phyloP scores from a whole-genome alignment of 2,113 vertebrate genomes.

The Engraulis encrasicolus region DNA sequence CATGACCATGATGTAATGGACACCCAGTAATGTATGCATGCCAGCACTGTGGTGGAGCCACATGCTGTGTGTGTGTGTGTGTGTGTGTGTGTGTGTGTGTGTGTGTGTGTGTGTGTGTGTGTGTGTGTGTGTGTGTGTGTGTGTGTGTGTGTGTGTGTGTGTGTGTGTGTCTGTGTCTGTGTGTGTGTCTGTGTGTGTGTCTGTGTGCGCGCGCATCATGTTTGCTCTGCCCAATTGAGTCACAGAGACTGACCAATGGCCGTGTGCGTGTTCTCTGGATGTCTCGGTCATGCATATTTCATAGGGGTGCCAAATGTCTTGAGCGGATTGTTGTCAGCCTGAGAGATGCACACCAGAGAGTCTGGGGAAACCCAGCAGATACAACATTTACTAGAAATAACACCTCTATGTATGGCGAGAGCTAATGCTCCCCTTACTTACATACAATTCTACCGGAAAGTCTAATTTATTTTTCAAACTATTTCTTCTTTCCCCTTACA shows the following conservation, averaged over 20 bases:
- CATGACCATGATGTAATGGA: not conserved
- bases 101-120: not conserved
- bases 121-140: not conserved
- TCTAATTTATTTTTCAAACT: no score
- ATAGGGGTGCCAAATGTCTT: slow-evolving; percentile 44
- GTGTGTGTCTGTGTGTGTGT: not conserved
- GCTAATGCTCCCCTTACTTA: no score
- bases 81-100: not conserved
- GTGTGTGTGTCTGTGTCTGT: not conserved
- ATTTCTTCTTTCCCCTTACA: no score
- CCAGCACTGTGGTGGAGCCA: no score
- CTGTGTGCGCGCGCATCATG: not conserved
- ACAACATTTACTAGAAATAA: not conserved
- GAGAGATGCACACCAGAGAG: not conserved
- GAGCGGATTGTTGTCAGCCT: slow-evolving; percentile 22
- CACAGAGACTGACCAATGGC: not conserved
- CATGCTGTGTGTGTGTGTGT: not conserved
- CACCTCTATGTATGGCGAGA: not conserved
- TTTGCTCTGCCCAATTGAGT: not conserved
- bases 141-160: not conserved
- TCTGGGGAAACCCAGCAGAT: not conserved
- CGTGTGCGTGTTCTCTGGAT: not conserved
- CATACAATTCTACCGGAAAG: no score
- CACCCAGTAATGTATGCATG: no score
- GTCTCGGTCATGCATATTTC: slow-evolving; percentile 46